A percentile compares a stretch with the other conserved stretches of the same genome.
phyloP scores from a whole-genome alignment of 2,797 vertebrate genomes.

The Sebastes hubbsi region DNA sequence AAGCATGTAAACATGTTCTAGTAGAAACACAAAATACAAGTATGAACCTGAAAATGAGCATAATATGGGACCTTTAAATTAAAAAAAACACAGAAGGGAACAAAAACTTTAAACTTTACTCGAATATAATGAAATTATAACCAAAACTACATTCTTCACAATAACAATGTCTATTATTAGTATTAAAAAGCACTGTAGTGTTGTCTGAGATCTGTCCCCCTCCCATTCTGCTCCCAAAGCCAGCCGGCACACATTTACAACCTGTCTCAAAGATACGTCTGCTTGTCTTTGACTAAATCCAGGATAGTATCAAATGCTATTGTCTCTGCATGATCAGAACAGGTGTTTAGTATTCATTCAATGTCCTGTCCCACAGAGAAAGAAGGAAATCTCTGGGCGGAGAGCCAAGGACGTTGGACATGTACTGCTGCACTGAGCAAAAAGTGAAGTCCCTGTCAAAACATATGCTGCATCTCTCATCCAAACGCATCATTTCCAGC shows the following conservation, averaged over 20 bases:
- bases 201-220: not conserved
- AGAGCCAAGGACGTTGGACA: constrained; percentile 54
- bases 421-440: constrained; percentile 37
- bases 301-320: constrained; percentile 16
- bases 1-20: no score
- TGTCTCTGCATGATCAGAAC: constrained; percentile 41
- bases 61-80: not conserved
- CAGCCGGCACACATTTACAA: constrained; percentile 13
- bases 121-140: not conserved
- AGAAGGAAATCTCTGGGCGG: constrained; percentile 56
- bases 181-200: not conserved
- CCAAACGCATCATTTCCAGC: constrained; percentile 43
- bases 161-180: not conserved
- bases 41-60: no score
- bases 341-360: constrained; percentile 59
- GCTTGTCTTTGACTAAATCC: constrained; percentile 33
- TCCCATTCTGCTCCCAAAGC: not conserved
- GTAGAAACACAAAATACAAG: no score
- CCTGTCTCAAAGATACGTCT: constrained; percentile 7
- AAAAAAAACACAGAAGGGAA: not conserved
- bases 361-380: constrained; percentile 10
- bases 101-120: not conserved
- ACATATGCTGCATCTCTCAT: constrained; percentile 46
- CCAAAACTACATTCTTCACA: not conserved
- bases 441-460: constrained; percentile 52